These are phyloP conservation scores for Axis porcinus DNA, from an alignment of 2,113 vertebrate species.

Conservation along the genomic window DNA sequence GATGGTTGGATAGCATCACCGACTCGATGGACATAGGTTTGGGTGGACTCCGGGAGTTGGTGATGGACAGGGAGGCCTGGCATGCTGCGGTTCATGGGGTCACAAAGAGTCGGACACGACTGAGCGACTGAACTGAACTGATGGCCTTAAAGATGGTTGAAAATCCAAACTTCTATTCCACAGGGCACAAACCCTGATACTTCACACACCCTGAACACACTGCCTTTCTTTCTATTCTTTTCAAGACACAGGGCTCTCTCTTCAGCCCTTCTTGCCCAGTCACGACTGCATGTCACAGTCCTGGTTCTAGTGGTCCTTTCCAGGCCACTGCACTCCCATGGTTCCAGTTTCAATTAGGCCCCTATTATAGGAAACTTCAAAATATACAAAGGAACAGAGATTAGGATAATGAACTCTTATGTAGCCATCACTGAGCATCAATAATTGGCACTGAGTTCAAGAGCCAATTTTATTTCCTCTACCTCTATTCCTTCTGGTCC, in stretches of 20 bases:
- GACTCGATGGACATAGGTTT: not conserved
- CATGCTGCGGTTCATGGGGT: not conserved
- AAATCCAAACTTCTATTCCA: no score
- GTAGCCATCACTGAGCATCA: not conserved
- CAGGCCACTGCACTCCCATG: not conserved
- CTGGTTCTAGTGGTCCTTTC: not conserved
- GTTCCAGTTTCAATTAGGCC: not conserved
- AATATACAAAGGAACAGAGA: not conserved
- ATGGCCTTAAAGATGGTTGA: not conserved
- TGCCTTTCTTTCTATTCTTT: not conserved
- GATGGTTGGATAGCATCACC: not conserved
- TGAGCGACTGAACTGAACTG: not conserved
- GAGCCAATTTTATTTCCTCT: not conserved
- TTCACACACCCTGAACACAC: no score
- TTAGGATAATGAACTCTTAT: not conserved
- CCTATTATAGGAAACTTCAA: not conserved
- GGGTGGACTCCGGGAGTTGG: not conserved
- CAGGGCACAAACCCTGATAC: rapidly evolving
- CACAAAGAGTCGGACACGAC: rapidly evolving
- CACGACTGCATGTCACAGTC: rapidly evolving
- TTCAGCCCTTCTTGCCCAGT: not conserved
- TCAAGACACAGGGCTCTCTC: not conserved
- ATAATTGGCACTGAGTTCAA: not conserved
- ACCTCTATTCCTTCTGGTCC: not conserved
- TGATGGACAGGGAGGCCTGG: not conserved